Base-by-base conservation (phyloP, 1,140 invertebrate genomes). In the Drosophila nasuta region DNA sequence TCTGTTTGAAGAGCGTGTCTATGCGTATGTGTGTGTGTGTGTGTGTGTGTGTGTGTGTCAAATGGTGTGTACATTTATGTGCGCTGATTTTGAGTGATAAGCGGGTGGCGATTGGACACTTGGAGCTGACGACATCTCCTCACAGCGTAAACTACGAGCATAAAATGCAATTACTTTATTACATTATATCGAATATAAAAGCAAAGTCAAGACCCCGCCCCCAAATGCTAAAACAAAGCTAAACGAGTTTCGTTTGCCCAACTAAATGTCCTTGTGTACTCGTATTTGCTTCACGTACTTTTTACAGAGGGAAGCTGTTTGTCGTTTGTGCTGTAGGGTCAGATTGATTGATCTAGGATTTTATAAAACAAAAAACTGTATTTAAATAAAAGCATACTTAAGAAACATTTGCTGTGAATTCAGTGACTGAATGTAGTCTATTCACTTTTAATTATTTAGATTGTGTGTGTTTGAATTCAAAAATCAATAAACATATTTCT, bases 151-250 rank as follows among this genome's bases (percentile, higher is more conserved):
- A 72, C 69, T 66, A 43, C 41, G n/a, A 43, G 41, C 13, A 66
- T 66, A 43, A 72, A 66, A 72, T 72, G 62, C 69, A 65, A 72
- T 72, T 72, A 58, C 62, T 66, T 66, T 72, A 72, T 58, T 58
- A 72, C 51, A 51, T 72, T 58, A 49, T 58, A 13, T 33, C 5
- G 30, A 35, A 30, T 10, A 8, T 41, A 2, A 8, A 25, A 38
- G 45, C 4, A 8, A 38, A 56, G 15, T 52, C 25, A 52, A 33
- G 11, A 25, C 3, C 41, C 28, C 51, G 7, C 35, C 35, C 10
- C 35, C 6, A 33, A 33, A n/a, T 33, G 13, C 11, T 15, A 33
- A 6, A 30, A 20, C 5, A 49, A 49, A 7, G 17, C 48, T 49
- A 49, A 10, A 25, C 17, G 48, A 28, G 8, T 43, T 20, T 43